Conservation (phyloP, 1,140 invertebrate genomes). For the Aethina tumida region DNA sequence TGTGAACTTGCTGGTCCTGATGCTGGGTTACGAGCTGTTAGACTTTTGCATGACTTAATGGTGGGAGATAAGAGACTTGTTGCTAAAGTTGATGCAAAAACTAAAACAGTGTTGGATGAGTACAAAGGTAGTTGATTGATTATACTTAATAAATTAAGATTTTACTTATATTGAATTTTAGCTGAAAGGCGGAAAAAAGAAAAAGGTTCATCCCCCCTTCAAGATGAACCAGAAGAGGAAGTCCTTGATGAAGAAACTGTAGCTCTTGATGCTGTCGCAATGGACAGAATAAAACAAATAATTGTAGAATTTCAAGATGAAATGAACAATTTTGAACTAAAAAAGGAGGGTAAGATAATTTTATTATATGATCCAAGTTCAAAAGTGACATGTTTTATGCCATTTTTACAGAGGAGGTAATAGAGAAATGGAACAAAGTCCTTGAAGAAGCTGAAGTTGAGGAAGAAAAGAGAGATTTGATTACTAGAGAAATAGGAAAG, state of each 20-base stretch:
- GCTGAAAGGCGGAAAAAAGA: slow-evolving; percentile 50
- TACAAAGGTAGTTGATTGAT: slow-evolving; percentile 61
- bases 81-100: slow-evolving; percentile 97
- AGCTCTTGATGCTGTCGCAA: slow-evolving; percentile 58
- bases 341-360: slow-evolving; percentile 37
- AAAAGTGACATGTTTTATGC: not conserved
- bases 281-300: slow-evolving; percentile 66
- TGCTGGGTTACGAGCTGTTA: slow-evolving; percentile 86
- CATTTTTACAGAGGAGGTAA: slow-evolving; percentile 29
- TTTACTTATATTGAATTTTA: slow-evolving; percentile 21
- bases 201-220: slow-evolving; percentile 45
- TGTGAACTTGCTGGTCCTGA: slow-evolving; percentile 94
- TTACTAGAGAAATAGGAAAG: slow-evolving; percentile 92
- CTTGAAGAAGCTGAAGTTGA: slow-evolving; percentile 80
- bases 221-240: slow-evolving; percentile 57
- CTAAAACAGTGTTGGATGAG: slow-evolving; percentile 85
- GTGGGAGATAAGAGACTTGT: slow-evolving; percentile 90
- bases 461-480: slow-evolving; percentile 92
- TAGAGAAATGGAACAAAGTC: slow-evolving; percentile 48
- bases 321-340: slow-evolving; percentile 55
- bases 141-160: slow-evolving; percentile 1
- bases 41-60: slow-evolving; percentile 87
- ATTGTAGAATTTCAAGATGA: slow-evolving; percentile 74
- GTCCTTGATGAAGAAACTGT: slow-evolving; percentile 74
- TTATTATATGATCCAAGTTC: slow-evolving; percentile 3